Evolutionary conservation across 1,140 invertebrate species (phyloP), one percentile per base, ranked within the genome.

Genomic region (Sinella curviseta): DNA sequence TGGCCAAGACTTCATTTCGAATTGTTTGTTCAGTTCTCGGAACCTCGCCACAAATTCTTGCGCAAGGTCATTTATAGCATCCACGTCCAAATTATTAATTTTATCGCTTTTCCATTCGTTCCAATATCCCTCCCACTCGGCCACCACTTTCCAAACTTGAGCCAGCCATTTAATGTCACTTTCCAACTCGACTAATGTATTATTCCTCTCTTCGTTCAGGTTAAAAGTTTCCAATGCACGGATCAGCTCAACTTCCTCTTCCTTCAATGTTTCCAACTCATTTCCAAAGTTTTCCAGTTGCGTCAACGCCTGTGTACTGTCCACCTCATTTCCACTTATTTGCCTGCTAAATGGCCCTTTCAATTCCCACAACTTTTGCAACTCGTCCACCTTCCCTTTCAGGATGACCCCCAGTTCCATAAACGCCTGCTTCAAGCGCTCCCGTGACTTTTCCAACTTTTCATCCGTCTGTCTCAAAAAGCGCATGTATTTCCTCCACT

Each of bases 391-490:
- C 57, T 90, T 89, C 85, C 90, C 90, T 86, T 91, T 90, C 79
- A 93, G 90, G 70, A 89, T 88, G 80, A 91, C 90, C 1, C 91
- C 89, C 85, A 92, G 89, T 79, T 90, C 88, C 26, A 93, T 84
- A 4, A 94, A 86, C 81, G 90, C 88, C 36, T 89, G 88, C 86
- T 92, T 92, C 86, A 94, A 93, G 82, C 90, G 90, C 81, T 93
- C 92, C 88, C 93, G 93, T 77, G 91, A 90, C 83, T 90, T 88
- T 82, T 91, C 89, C 20, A 94, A 86, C 86, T 90, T 90, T 65
- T 90, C 88, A 80, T 93, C 91, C 8, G 90, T 89, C 79, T 92
- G 89, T 67, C 90, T 88, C 3, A 94, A 86, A 30, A 89, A 83
- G 79, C 89, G 85, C 73, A 93, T 86, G 88, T 94, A 94, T 30